phyloP scores from a whole-genome alignment of 2,797 vertebrate genomes.

The Chromis chromis region DNA sequence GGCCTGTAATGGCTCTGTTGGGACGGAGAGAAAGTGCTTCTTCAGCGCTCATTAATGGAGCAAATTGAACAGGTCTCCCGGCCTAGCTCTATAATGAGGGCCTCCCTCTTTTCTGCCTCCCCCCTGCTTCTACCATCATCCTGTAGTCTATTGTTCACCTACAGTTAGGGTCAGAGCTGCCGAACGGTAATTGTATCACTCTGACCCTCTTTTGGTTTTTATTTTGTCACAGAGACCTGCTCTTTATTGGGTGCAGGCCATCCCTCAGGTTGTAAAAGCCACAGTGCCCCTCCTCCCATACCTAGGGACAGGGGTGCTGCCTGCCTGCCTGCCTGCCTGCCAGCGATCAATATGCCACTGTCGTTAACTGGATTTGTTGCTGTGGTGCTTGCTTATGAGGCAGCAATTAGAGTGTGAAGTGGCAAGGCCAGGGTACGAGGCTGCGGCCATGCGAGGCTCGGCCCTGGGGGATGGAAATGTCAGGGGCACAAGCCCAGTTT shows the following conservation, averaged over 20 bases:
- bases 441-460: slow-evolving; percentile 43
- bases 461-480: slow-evolving; percentile 77
- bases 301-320: slow-evolving; percentile 74
- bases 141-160: slow-evolving; percentile 78
- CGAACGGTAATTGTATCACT: slow-evolving; percentile 82
- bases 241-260: slow-evolving; percentile 80
- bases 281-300: slow-evolving; percentile 64
- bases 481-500: slow-evolving; percentile 74
- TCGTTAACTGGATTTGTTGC: slow-evolving; percentile 87
- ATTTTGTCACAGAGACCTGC: slow-evolving; percentile 84
- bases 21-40: slow-evolving; percentile 85
- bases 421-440: slow-evolving; percentile 73
- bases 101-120: slow-evolving; percentile 52
- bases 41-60: slow-evolving; percentile 87
- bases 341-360: slow-evolving; percentile 83
- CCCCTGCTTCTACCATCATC: slow-evolving; percentile 42
- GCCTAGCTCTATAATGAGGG: slow-evolving; percentile 80
- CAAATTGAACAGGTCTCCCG: slow-evolving; percentile 85
- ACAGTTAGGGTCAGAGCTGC: slow-evolving; percentile 73
- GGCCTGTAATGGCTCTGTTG: slow-evolving; percentile 83
- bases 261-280: slow-evolving; percentile 83
- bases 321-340: slow-evolving; percentile 56
- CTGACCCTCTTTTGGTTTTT: slow-evolving; percentile 84
- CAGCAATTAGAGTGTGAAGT: slow-evolving; percentile 84
- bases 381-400: slow-evolving; percentile 82